phyloP scores from a whole-genome alignment of 1,140 invertebrate genomes.

The Tetragnatha versicolor region DNA sequence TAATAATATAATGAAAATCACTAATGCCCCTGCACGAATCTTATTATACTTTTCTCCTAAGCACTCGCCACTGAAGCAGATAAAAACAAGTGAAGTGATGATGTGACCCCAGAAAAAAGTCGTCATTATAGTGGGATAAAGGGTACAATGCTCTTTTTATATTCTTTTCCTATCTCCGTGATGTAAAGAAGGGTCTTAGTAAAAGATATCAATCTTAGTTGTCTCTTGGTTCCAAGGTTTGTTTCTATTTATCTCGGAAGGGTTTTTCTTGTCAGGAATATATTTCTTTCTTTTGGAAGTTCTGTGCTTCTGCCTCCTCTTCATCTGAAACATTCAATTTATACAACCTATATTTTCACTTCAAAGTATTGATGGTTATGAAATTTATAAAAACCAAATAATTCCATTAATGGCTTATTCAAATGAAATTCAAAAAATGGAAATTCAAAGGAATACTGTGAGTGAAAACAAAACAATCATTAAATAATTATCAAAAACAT shows the following conservation, averaged over 20 bases:
- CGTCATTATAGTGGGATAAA: conserved; percentile 41
- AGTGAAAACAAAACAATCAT: too few relatives aligned
- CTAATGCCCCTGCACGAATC: too few relatives aligned
- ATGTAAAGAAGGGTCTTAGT: conserved; percentile 24
- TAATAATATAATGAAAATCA: too few relatives aligned
- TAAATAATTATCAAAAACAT: too few relatives aligned
- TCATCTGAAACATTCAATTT: too few relatives aligned
- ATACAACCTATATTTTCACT: too few relatives aligned
- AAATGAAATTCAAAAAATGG: too few relatives aligned
- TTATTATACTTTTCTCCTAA: neutral
- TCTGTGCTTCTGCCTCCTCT: neutral
- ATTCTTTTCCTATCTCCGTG: conserved; percentile 1
- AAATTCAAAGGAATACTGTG: too few relatives aligned
- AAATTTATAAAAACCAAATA: too few relatives aligned
- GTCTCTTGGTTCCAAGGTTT: conserved; percentile 15
- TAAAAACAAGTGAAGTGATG: conserved; percentile 21
- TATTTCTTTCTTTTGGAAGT: conserved; percentile 1
- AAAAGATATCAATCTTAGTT: conserved; percentile 49
- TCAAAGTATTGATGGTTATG: too few relatives aligned
- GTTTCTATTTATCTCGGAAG: conserved; percentile 50
- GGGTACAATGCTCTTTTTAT: conserved; percentile 14
- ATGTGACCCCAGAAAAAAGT: conserved; percentile 24
- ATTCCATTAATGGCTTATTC: too few relatives aligned
- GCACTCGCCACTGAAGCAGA: neutral
- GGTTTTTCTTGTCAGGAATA: conserved; percentile 19